Percentiles rank a stretch among this genome's conserved stretches.
These are phyloP conservation scores for Eristalis tenax DNA, from an alignment of 2,888 invertebrate species.

Conservation along the genomic window DNA sequence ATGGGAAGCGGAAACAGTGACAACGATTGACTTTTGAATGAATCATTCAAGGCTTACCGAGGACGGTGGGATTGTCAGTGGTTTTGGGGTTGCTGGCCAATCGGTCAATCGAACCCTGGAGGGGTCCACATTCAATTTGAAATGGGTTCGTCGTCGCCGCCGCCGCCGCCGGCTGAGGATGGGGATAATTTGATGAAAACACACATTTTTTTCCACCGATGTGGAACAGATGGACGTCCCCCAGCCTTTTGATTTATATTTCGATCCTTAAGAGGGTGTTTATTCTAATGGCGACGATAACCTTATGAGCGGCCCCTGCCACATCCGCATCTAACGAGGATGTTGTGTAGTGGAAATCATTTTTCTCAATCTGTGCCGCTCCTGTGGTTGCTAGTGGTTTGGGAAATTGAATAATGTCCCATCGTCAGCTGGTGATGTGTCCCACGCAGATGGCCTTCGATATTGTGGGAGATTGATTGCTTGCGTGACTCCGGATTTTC, in stretches of 20 bases:
- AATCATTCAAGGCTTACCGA: constrained; percentile 5
- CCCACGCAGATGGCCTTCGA: not conserved
- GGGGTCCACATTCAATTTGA: not conserved
- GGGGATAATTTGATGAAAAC: not conserved
- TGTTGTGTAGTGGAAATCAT: not conserved
- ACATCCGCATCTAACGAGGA: not conserved
- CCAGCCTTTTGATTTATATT: not conserved
- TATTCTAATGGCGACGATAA: not conserved
- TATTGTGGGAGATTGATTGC: not conserved
- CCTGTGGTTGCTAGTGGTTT: not conserved
- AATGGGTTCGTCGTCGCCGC: not conserved
- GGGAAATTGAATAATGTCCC: not conserved
- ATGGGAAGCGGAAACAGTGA: constrained; percentile 46
- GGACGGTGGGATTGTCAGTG: not conserved
- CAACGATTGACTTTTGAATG: constrained; percentile 60
- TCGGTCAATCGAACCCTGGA: not conserved
- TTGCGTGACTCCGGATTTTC: not conserved
- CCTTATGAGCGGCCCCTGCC: not conserved
- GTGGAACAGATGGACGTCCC: not conserved
- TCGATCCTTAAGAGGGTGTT: not conserved
- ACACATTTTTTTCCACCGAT: not conserved
- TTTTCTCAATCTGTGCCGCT: not conserved
- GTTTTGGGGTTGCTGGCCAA: not conserved
- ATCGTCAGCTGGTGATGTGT: not conserved
- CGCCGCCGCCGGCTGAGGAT: too few relatives aligned